Evolutionary conservation across 1,140 invertebrate species (phyloP).

Genomic region (Tenebrio molitor): DNA sequence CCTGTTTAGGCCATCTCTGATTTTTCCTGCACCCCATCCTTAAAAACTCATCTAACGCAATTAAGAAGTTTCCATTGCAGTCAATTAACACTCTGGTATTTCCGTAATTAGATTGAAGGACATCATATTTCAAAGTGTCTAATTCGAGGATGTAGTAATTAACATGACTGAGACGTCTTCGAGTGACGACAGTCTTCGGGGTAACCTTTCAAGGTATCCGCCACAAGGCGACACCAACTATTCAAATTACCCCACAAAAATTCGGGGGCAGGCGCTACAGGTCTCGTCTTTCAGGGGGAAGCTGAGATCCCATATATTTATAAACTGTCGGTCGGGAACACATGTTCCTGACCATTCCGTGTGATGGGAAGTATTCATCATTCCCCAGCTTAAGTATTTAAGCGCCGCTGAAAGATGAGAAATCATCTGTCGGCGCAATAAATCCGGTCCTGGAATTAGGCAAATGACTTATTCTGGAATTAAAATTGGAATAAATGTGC

Average conservation of each 20-base stretch:
- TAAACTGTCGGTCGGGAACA: slow-evolving; percentile 6
- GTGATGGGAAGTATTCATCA: slow-evolving; percentile 16
- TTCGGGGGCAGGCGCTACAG: not conserved
- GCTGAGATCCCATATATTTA: slow-evolving; percentile 10
- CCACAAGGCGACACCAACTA: slow-evolving; percentile 24
- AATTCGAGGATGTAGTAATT: slow-evolving; percentile 57
- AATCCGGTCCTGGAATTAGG: not conserved
- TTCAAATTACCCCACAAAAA: slow-evolving; percentile 28
- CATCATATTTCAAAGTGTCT: slow-evolving; percentile 58
- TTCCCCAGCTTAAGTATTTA: slow-evolving; percentile 31
- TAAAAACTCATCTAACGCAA: slow-evolving; percentile 19
- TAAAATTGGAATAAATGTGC: slow-evolving; percentile 26
- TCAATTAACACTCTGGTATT: slow-evolving; percentile 58
- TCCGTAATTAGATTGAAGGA: slow-evolving; percentile 58
- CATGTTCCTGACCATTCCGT: slow-evolving; percentile 19
- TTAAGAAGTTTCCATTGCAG: slow-evolving; percentile 35
- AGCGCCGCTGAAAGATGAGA: slow-evolving; percentile 31
- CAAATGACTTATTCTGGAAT: slow-evolving; percentile 16
- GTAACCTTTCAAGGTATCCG: slow-evolving; percentile 12
- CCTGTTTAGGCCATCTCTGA: not conserved
- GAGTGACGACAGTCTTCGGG: slow-evolving; percentile 10
- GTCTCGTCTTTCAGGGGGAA: slow-evolving; percentile 19
- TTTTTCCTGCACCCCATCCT: slow-evolving; percentile 1
- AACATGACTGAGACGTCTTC: slow-evolving; percentile 50
- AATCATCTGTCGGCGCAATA: not conserved